phyloP scores from a whole-genome alignment of 1,140 invertebrate species.

The Ladona fulva region DNA sequence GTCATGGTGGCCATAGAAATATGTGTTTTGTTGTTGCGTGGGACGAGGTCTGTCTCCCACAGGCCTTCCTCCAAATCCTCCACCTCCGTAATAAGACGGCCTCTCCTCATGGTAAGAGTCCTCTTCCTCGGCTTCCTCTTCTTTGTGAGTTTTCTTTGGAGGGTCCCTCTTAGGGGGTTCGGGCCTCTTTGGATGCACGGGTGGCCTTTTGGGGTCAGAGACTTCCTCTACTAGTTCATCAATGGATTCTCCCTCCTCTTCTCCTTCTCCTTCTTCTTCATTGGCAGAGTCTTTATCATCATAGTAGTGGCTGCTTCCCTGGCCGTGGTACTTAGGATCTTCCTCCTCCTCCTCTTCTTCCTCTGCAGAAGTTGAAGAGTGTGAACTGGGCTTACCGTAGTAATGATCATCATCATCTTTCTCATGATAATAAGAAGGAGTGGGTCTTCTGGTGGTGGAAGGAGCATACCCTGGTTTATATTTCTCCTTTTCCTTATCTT shows the following conservation, averaged over 20 bases:
- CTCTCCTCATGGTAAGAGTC: neutral
- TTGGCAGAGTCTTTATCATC: neutral
- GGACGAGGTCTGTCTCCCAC: neutral
- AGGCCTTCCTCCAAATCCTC: neutral
- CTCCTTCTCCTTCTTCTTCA: neutral
- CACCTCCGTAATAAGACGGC: neutral
- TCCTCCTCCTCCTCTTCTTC: neutral
- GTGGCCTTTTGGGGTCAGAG: neutral
- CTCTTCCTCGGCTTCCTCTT: neutral
- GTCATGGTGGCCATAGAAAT: neutral
- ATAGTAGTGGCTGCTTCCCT: neutral
- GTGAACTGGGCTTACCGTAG: neutral
- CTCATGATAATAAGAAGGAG: slow-evolving; percentile 33
- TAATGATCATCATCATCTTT: slow-evolving; percentile 26
- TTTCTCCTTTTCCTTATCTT: slow-evolving; percentile 27
- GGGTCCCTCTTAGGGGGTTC: neutral
- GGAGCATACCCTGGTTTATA: slow-evolving; percentile 25
- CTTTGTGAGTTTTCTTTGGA: neutral
- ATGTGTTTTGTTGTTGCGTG: neutral
- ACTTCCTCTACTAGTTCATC: neutral
- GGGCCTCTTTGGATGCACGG: neutral
- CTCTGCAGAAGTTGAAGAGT: neutral
- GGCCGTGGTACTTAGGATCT: neutral
- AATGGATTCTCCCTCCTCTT: neutral
- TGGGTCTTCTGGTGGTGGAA: slow-evolving; percentile 28